These are phyloP conservation scores for Dryoscopus gambensis DNA, from an alignment of 2,113 vertebrate genomes.

Conservation along the genomic window DNA sequence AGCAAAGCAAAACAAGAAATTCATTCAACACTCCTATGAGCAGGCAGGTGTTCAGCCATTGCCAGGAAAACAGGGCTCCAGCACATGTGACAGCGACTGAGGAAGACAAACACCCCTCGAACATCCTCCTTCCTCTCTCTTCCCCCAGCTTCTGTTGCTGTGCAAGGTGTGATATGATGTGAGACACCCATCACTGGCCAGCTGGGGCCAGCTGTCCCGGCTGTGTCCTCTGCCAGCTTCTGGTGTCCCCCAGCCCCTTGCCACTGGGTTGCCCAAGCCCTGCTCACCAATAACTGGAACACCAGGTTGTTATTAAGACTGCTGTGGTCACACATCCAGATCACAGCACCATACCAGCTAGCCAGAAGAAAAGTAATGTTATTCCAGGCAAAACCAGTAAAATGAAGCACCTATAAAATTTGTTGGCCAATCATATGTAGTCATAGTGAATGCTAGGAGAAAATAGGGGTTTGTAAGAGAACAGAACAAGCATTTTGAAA, in stretches of 20 bases:
- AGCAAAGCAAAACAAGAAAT: background rate
- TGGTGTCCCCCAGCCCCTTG: background rate
- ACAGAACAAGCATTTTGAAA: background rate
- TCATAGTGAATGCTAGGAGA: background rate
- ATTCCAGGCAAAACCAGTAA: background rate
- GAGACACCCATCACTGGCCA: background rate
- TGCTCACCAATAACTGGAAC: background rate
- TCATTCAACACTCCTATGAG: accelerated
- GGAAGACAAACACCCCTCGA: background rate
- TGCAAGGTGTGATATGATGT: accelerated
- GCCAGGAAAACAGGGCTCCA: background rate
- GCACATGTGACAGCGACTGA: accelerated
- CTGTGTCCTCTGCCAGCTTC: background rate
- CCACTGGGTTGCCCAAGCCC: background rate
- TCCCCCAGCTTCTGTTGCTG: background rate
- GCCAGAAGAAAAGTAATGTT: background rate
- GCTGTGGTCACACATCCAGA: background rate
- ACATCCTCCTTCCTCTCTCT: background rate
- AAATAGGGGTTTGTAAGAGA: background rate
- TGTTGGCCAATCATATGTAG: background rate
- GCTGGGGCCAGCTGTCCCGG: background rate
- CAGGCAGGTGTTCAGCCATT: background rate
- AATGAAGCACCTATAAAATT: background rate
- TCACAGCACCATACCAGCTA: background rate
- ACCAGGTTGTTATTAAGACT: background rate